phyloP scores from a whole-genome alignment of 2,113 vertebrate genomes.

The Psilopsiagon aymara region DNA sequence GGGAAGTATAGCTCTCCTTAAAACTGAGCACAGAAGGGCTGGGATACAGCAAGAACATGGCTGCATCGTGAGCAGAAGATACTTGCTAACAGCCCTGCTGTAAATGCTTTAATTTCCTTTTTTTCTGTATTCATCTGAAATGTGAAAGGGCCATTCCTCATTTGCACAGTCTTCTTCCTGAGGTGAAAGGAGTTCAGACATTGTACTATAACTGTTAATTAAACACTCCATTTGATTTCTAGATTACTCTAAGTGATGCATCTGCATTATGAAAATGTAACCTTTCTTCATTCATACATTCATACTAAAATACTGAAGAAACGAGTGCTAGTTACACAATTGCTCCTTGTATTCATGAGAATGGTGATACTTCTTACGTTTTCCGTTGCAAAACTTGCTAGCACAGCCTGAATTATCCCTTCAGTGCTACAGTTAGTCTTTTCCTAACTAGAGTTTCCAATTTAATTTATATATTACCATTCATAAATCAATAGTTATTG shows the following conservation, averaged over 20 bases:
- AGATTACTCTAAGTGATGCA: constrained; percentile 28
- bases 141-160: constrained; percentile 39
- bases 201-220: constrained; percentile 63
- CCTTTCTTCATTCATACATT: constrained; percentile 50
- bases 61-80: not conserved
- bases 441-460: constrained; percentile 10
- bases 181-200: constrained; percentile 43
- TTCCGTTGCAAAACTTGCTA: not conserved
- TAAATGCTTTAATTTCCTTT: not conserved
- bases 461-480: constrained; percentile 10
- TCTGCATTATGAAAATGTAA: constrained; percentile 50
- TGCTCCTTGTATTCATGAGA: constrained; percentile 1
- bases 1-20: constrained; percentile 44
- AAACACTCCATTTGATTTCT: constrained; percentile 64
- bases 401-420: not conserved
- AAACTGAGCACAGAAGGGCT: not conserved
- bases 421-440: constrained; percentile 19
- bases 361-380: not conserved
- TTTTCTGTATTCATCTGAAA: constrained; percentile 5
- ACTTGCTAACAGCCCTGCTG: not conserved
- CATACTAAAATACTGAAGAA: constrained; percentile 40
- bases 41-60: not conserved
- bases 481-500: constrained; percentile 6
- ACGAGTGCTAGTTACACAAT: not conserved
- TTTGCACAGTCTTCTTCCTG: constrained; percentile 48